phyloP scores from a whole-genome alignment of 2,797 vertebrate species.

The Natrix natrix region DNA sequence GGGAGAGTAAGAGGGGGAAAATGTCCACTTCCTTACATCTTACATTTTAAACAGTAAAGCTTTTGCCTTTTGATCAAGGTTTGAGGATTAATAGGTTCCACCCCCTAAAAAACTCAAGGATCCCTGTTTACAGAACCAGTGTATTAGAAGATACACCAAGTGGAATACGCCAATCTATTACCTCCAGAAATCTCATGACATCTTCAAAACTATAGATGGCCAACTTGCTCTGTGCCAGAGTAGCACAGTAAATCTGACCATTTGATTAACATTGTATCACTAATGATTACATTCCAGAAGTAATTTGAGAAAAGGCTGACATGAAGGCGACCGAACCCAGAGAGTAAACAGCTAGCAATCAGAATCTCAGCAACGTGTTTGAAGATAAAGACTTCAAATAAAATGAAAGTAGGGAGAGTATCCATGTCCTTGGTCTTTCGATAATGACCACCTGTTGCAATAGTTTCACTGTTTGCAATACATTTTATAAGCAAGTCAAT shows the following conservation, averaged over 20 bases:
- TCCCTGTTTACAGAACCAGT: neutral
- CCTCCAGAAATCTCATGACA: neutral
- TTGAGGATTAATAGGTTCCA: neutral
- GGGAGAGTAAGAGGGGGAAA: neutral
- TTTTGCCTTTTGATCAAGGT: neutral
- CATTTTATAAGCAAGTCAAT: neutral
- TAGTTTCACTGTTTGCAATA: neutral
- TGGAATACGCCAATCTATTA: neutral
- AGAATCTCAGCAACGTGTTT: neutral
- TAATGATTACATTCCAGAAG: neutral
- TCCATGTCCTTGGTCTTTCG: neutral
- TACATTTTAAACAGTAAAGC: neutral
- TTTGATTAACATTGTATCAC: neutral
- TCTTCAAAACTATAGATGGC: neutral
- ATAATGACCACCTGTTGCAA: neutral
- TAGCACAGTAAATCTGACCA: neutral
- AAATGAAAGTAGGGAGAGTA: neutral
- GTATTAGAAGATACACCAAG: neutral
- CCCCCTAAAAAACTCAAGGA: neutral
- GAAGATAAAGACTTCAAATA: slow-evolving; percentile 24
- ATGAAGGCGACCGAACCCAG: neutral
- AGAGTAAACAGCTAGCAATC: slow-evolving; percentile 8
- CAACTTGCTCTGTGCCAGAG: neutral
- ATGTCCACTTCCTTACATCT: neutral
- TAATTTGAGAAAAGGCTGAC: neutral